Conservation (phyloP, 2,113 vertebrate species). For the Vidua chalybeata region DNA sequence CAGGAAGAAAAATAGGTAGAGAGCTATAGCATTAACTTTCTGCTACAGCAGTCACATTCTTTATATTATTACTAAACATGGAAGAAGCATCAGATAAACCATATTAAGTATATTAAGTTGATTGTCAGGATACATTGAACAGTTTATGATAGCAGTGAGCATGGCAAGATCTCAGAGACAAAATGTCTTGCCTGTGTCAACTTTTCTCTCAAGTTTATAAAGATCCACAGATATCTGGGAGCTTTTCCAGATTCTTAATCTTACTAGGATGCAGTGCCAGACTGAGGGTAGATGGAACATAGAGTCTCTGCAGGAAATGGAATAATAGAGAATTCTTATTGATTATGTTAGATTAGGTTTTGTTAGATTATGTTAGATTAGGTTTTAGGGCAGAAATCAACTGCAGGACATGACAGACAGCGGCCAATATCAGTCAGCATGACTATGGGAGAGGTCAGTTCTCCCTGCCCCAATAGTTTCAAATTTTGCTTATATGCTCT, state of each 20-base stretch:
- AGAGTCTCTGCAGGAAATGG: background rate
- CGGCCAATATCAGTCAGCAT: background rate
- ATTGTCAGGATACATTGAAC: background rate
- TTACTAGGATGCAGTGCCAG: background rate
- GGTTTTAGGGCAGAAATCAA: background rate
- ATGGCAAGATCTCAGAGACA: background rate
- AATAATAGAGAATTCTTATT: background rate
- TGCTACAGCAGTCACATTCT: background rate
- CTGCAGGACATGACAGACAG: background rate
- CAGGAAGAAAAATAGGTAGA: background rate
- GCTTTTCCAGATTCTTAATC: background rate
- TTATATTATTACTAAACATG: background rate
- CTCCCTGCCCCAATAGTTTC: background rate
- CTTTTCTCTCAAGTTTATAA: background rate
- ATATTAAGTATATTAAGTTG: background rate
- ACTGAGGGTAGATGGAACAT: background rate
- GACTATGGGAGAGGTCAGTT: background rate
- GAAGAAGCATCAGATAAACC: background rate
- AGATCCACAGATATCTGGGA: background rate
- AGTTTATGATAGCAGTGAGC: background rate
- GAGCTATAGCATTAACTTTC: background rate
- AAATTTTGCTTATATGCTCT: background rate
- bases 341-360: no score
- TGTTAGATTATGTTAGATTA: no score
- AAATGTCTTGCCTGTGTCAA: background rate